Conservation (phyloP, 2,797 vertebrate genomes). For the Xenops minutus region DNA sequence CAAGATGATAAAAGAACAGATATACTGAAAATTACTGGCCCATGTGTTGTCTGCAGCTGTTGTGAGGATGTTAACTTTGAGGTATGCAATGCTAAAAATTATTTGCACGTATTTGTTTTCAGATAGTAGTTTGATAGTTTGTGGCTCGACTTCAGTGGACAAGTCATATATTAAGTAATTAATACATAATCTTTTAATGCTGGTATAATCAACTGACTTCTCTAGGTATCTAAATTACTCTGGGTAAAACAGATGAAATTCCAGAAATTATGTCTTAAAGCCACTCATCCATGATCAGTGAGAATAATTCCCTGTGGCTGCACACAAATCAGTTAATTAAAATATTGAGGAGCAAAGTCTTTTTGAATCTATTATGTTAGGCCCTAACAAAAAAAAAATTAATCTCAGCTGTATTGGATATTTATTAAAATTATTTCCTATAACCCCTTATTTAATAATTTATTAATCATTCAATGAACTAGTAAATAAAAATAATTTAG, state of each 20-base stretch:
- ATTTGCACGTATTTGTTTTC: neutral
- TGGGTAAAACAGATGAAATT: neutral
- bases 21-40: constrained; percentile 85
- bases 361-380: neutral
- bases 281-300: neutral
- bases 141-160: neutral
- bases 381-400: neutral
- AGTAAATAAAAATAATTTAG: neutral
- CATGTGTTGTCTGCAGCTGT: constrained; percentile 86
- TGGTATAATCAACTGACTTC: neutral
- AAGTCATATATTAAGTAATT: neutral
- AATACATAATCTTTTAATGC: neutral
- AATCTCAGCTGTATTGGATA: neutral
- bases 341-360: neutral
- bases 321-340: neutral
- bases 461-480: neutral
- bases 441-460: neutral
- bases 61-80: constrained; percentile 90
- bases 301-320: neutral
- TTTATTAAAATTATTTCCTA: neutral
- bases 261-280: neutral
- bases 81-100: constrained; percentile 70
- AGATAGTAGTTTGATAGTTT: neutral
- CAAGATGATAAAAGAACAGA: constrained; percentile 81
- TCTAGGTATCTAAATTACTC: neutral